Percentiles rank a stretch among this genome's conserved stretches.
phyloP scores from a whole-genome alignment of 2,113 vertebrate species.

The Tricholaema leucomelas region DNA sequence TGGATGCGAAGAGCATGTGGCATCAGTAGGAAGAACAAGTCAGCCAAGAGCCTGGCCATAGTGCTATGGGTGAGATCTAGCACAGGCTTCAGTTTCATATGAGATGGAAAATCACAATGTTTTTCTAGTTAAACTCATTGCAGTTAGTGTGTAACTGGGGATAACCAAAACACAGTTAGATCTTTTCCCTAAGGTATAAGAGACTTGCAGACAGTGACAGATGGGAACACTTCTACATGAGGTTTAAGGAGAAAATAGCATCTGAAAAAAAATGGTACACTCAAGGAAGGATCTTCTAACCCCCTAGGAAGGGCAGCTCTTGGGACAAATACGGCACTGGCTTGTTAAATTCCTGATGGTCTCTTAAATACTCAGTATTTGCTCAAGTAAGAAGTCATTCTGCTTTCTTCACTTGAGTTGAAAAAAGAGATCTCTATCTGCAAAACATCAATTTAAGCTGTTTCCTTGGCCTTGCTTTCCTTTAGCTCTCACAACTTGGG shows the following conservation, averaged over 20 bases:
- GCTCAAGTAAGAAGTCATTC: background rate
- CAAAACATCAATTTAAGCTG: background rate
- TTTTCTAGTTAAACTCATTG: background rate
- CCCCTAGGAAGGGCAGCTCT: background rate
- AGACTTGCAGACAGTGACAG: background rate
- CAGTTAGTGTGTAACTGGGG: background rate
- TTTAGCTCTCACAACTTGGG: background rate
- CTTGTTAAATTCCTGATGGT: background rate
- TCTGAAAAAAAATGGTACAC: background rate
- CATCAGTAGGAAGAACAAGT: background rate
- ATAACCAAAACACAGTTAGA: background rate
- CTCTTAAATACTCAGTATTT: background rate
- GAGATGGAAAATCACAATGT: background rate
- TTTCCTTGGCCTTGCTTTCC: background rate
- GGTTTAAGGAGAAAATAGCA: background rate
- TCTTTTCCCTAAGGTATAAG: background rate
- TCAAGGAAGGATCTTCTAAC: background rate
- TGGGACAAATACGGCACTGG: background rate
- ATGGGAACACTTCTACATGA: background rate
- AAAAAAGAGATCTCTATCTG: background rate
- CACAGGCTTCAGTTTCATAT: background rate
- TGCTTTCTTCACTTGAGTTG: background rate
- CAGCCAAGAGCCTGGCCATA: background rate
- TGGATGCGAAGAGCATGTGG: background rate
- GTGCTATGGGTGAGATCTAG: background rate